Conservation (phyloP, 2,888 invertebrate genomes). For the Xestia ashworthii region DNA sequence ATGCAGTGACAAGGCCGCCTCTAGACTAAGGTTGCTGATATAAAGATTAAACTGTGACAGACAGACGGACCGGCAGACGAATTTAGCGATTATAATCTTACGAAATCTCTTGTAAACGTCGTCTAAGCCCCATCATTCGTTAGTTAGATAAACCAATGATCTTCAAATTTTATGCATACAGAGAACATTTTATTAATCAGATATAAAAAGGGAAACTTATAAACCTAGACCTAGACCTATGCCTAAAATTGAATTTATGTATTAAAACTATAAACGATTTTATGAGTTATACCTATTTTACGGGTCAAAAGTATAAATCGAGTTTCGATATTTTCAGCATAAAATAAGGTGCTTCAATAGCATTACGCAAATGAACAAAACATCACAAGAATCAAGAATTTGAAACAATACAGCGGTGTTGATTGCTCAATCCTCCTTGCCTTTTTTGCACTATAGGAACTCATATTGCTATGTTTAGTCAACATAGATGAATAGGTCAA, state of each 20-base stretch:
- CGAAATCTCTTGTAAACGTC: constrained; percentile 25
- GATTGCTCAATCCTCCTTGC: background rate
- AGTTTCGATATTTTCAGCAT: background rate
- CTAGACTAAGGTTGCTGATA: constrained; percentile 45
- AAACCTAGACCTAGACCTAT: background rate
- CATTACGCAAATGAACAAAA: background rate
- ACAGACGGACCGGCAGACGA: constrained; percentile 65
- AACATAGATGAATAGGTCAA: background rate
- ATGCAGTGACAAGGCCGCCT: constrained; percentile 42
- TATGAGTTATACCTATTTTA: too few species aligned
- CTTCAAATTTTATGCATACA: background rate
- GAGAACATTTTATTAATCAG: background rate
- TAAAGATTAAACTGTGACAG: constrained; percentile 58
- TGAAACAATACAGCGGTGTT: background rate
- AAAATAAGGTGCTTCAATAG: background rate
- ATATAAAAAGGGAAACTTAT: background rate
- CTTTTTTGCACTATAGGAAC: too few species aligned
- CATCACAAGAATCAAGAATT: background rate
- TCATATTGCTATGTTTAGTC: background rate
- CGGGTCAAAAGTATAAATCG: too few species aligned
- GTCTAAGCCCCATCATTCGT: constrained; percentile 36
- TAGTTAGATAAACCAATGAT: background rate
- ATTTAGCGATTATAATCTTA: constrained; percentile 53
- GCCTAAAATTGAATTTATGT: background rate
- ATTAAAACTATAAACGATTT: too few species aligned